Evolutionary conservation across 1,140 invertebrate species (phyloP).

Genomic region (Bombus waltoni): DNA sequence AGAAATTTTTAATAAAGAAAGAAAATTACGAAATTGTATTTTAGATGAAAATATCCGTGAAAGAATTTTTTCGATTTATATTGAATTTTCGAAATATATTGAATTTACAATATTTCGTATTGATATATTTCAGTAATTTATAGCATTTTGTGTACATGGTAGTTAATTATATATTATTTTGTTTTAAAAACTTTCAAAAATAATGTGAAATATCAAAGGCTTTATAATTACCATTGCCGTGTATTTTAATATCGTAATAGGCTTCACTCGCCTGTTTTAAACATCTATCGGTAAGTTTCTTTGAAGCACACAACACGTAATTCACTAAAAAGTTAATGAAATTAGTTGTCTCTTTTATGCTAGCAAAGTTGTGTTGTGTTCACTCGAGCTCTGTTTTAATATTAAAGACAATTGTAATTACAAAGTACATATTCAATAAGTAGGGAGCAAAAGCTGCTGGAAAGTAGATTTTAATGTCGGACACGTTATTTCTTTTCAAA

Average conservation of each 20-base stretch:
- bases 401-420: background rate
- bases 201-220: background rate
- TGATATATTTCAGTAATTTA: too few species aligned
- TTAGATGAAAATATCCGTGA: too few species aligned
- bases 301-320: background rate
- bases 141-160: too few species aligned
- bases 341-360: background rate
- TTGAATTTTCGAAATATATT: too few species aligned
- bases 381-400: background rate
- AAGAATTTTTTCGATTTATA: too few species aligned
- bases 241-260: background rate
- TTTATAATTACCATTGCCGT: background rate
- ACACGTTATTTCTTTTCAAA: background rate
- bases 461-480: background rate
- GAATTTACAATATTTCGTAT: too few species aligned
- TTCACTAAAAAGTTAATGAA: background rate
- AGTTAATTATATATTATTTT: too few species aligned
- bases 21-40: too few species aligned
- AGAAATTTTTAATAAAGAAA: background rate
- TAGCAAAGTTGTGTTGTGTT: background rate
- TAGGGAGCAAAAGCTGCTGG: background rate
- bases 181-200: too few species aligned
- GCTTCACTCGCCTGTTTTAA: background rate
- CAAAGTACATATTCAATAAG: background rate
- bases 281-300: background rate